These are phyloP conservation scores for Stenodema calcarata DNA, from an alignment of 2,888 invertebrate species.

Conservation along the genomic window DNA sequence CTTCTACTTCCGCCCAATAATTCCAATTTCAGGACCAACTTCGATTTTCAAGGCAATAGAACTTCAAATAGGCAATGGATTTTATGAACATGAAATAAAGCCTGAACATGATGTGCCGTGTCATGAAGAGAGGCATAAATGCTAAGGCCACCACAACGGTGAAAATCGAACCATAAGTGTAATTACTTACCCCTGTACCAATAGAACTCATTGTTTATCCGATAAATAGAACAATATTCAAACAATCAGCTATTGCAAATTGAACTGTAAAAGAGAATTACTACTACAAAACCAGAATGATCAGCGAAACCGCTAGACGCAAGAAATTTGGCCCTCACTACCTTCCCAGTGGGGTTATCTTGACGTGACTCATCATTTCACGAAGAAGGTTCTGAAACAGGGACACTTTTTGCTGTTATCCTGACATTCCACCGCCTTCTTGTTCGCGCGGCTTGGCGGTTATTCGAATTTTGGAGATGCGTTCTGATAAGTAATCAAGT, in stretches of 20 bases:
- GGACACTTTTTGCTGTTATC: too few relatives aligned
- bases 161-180: neutral
- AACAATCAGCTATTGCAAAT: neutral
- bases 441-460: too few relatives aligned
- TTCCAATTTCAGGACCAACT: too few relatives aligned
- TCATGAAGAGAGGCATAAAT: neutral
- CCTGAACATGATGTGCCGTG: neutral
- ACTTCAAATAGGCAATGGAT: neutral
- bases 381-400: neutral
- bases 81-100: neutral
- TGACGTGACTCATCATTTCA: neutral
- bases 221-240: neutral
- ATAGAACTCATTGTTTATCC: constrained; percentile 84
- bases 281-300: constrained; percentile 24
- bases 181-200: constrained; percentile 85
- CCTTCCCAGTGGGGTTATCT: constrained; percentile 1
- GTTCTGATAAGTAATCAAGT: too few relatives aligned
- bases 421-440: too few relatives aligned
- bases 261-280: neutral
- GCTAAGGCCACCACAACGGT: neutral
- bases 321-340: neutral
- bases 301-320: constrained; percentile 45
- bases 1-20: too few relatives aligned
- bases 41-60: too few relatives aligned
- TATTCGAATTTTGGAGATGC: too few relatives aligned